Evolutionary conservation across 1,140 invertebrate genomes (phyloP), one percentile per base, ranked within the genome.

Genomic region (Monochamus saltuarius): DNA sequence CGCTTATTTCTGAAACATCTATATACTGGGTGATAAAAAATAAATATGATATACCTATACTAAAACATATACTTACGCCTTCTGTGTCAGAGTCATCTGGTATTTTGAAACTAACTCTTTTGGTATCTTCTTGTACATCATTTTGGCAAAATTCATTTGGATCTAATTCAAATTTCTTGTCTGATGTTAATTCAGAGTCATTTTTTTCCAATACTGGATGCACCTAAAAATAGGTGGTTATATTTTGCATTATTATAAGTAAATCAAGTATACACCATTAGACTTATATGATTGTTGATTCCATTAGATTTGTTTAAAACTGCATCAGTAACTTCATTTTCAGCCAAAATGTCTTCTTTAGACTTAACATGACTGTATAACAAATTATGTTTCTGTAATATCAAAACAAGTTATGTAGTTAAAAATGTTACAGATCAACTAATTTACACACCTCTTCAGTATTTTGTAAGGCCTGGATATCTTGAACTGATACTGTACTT

Each of bases 271-370:
- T 62, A 57, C 62, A 73, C 72, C 9, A 66, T 68, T 59, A 71
- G 61, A 63, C 59, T 74, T 46, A 74, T 71, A 35, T 72, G 69
- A 54, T 72, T 73, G 42, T 56, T 42, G 56, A 63, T 54, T 1
- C 65, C 65, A 39, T 64, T 64, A 16, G 64, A 62, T 29, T 61
- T 62, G 38, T 66, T 63, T 19, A 63, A 22, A 52, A 64, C 37
- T 11, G 55, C 56, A 39, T 61, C 65, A 14, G 47, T 34, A 19
- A 60, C 43, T 60, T 73, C 69, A 43, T 66, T 66, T 56, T 71
- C 67, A 11, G 53, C 65, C 35, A 74, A 46, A 37, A 71, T 61
- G 38, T 73, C 67, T 61, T 74, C 70, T 60, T 74, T 74, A 7
- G 43, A 56, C 53, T 72, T 70, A 10, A 68, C n/a, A 59, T 73